Evolutionary conservation across 2,888 invertebrate species (phyloP), one percentile per base, ranked within the genome.

Genomic region (Cryptophagus acutangulus): DNA sequence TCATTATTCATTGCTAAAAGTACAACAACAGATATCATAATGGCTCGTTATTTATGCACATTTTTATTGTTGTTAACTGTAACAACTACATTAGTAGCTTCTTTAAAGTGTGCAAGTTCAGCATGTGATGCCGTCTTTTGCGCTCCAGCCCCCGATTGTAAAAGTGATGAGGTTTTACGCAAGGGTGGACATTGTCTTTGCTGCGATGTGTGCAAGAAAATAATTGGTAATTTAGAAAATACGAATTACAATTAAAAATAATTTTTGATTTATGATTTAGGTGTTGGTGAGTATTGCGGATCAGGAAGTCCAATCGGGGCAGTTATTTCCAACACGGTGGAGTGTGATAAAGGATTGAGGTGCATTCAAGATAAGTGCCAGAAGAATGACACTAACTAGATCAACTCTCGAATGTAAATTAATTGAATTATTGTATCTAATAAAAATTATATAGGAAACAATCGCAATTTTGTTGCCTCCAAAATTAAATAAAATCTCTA

Each of bases 201-300:
- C 31, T 43, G 43, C 12, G 26, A 43, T 18, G 16, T 29, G 8
- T 43, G 43, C 39, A 43, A 35, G 8, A 43, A 39, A 14, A 36
- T 43, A 35, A 20, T 43, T 8, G 38, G 38, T 43, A 43, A n/a
- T 6, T 20, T 20, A n/a, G 6, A n/a, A 20, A 20, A 20, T 20
- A 8, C n/a, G n/a, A n/a, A n/a, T n/a, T n/a, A n/a, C n/a, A n/a
- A n/a, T 15, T 25, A 26, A 35, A 35, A 17, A 10, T n/a, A 24
- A 14, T 10, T 20, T 34, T 15, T 3, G n/a, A n/a, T n/a, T n/a
- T n/a, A n/a, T n/a, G n/a, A n/a, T n/a, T n/a, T n/a, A 43, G 43
- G 39, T 36, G 40, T 38, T 40, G 40, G 40, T 12, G 43, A 39
- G 9, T 17, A 43, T 31, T 43, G 43, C n/a, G 33, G 35, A 17